Percentiles rank a stretch among this genome's conserved stretches.
These are phyloP conservation scores for Microtus californicus DNA, from an alignment of 2,797 vertebrate species.

Conservation along the genomic window DNA sequence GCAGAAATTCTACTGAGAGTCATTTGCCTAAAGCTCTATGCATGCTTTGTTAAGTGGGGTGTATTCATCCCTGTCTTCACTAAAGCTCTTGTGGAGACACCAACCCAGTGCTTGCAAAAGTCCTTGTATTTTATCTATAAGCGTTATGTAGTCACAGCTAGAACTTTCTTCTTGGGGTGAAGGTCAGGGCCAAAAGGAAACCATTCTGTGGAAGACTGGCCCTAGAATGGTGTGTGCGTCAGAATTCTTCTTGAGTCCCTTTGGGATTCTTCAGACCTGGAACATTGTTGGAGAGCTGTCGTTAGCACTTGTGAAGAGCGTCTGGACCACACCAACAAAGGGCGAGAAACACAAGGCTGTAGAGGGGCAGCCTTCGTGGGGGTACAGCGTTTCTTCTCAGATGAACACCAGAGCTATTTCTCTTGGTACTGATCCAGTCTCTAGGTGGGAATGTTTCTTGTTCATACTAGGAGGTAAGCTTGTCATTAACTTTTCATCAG, in stretches of 20 bases:
- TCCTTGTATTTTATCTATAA: constrained; percentile 33
- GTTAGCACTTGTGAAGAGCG: constrained; percentile 71
- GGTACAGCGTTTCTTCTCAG: constrained; percentile 58
- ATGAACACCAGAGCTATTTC: constrained; percentile 70
- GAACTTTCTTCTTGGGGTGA: constrained; percentile 30
- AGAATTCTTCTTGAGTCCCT: constrained; percentile 37
- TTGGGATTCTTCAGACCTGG: constrained; percentile 55
- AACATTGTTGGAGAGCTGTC: constrained; percentile 48
- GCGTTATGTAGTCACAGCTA: neutral
- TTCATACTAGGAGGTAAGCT: constrained; percentile 54
- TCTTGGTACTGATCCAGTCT: constrained; percentile 45
- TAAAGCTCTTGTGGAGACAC: constrained; percentile 28
- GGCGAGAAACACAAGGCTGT: constrained; percentile 27
- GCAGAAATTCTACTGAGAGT: constrained; percentile 8
- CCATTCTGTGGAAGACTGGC: constrained; percentile 28
- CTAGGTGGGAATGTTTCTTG: constrained; percentile 67
- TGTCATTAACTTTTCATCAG: neutral
- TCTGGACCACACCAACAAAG: constrained; percentile 69
- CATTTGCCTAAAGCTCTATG: constrained; percentile 9
- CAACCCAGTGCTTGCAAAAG: neutral
- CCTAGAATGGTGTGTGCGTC: constrained; percentile 26
- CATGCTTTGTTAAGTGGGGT: neutral
- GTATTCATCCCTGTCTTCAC: neutral
- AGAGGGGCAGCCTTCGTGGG: neutral
- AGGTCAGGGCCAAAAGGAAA: constrained; percentile 59